Evolutionary conservation across 2,113 vertebrate species (phyloP), one percentile per base, ranked within the genome.

Genomic region (Setophaga coronata): DNA sequence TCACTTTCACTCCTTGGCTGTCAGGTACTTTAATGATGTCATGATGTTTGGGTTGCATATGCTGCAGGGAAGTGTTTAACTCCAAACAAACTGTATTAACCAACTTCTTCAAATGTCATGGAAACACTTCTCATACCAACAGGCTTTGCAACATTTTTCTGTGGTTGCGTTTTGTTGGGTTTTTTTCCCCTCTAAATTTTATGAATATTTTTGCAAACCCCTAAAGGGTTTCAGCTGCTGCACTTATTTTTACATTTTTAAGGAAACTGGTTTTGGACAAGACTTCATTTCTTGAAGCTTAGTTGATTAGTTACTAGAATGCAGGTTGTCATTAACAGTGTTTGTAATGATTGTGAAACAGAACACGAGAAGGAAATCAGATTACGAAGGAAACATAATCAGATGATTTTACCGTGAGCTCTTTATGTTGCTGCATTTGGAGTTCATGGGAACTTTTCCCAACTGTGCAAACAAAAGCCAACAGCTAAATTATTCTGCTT

Each of bases 1-100:
- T 83, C 34, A 20, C 87, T 94, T 85, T 92, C 48, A 14, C 69
- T 92, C 83, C 89, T 87, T 77, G 88, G 90, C 87, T 93, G 86
- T 94, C 82, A 88, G 85, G 78, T 93, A 71, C 64, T 82, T 42
- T 11, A 21, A 56, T 90, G 82, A 93, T 90, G 93, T 91, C 95
- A 80, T 80, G 60, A 10, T 94, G 85, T 94, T 95, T 93, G 95
- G 80, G 82, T 57, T 92, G 92, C 90, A 90, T 65, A 92, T 51
- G 86, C 80, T 74, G 61, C 90, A 93, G 95, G 82, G 88, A 93
- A 78, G 77, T 72, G 86, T 92, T 95, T 78, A 74, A 90, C 57
- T 89, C 92, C 80, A 94, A 90, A 95, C 93, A 93, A 87, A 94
- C 76, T 79, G 38, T 56, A 81, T 81, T 92, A 91, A 90, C 65